Base-by-base conservation (phyloP, 2,113 vertebrate genomes). In the Lamprologus lemairii region DNA sequence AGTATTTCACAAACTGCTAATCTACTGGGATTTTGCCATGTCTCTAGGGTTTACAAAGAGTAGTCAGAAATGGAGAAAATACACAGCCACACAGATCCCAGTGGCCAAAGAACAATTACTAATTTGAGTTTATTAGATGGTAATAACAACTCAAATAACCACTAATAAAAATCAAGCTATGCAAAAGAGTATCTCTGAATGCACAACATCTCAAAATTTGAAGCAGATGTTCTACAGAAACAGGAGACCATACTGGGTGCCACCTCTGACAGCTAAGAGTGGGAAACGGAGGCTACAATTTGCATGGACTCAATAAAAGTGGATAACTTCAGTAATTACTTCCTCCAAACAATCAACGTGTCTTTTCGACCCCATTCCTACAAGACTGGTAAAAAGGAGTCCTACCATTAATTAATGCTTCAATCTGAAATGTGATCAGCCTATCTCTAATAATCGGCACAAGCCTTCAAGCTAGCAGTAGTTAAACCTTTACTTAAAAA, bases 381-480 rank as follows among this genome's bases (percentile, higher is more conserved):
- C 23, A 57, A 57, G 12, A 28, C 54, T 57, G 23, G 7, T 57
- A 26, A 26, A 26, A 26, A 26, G 54, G 12, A 57, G 21, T 26
- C 23, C 7, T 14, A 14, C 23, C 54, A 57, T 57, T 58, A 26
- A 57, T 28, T 57, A 28, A 28, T 58, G 14, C 26, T 31, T 60
- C 26, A 60, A 31, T 60, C 57, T 1, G 7, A 58, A 53, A 53
- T 53, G 0, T 53, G 51, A 53, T 53, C 19, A 53, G 1, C 19
- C 26, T 58, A 31, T 58, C 57, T 60, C 57, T 60, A 6, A 2
- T 60, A 60, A 60, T 17, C 3, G 3, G 5, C 14, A 60, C 3
- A 0, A 0, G 57, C 7, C 57, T 60, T 60, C 57, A 60, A 60
- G 1, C 26, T 17, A 31, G 5, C 26, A 17, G 57, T 6, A 60